phyloP scores from a whole-genome alignment of 2,113 vertebrate genomes.

The Eublepharis macularius region DNA sequence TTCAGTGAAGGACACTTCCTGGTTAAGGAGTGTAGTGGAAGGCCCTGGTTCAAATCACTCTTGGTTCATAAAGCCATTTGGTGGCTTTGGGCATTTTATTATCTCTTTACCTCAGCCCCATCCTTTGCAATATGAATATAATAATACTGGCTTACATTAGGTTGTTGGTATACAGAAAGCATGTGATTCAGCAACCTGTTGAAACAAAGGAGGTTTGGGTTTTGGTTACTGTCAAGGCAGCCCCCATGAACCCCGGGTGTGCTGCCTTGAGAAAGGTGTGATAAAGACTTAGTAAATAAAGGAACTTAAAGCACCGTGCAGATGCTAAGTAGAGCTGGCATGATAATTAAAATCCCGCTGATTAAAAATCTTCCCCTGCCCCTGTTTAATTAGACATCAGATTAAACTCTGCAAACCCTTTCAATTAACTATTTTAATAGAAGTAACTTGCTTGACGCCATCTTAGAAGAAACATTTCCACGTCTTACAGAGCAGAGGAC shows the following conservation, averaged over 20 bases:
- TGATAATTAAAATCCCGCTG: not conserved
- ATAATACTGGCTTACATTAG: not conserved
- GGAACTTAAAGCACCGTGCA: too few species aligned
- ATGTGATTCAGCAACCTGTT: too few species aligned
- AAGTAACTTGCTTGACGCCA: not conserved
- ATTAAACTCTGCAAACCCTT: not conserved
- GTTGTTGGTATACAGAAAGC: not conserved
- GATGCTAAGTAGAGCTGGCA: not conserved
- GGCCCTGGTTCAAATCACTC: not conserved
- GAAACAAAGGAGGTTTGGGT: too few species aligned
- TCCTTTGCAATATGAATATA: not conserved
- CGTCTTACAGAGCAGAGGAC: not conserved
- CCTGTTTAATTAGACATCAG: not conserved
- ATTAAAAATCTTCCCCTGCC: not conserved
- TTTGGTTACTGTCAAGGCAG: too few species aligned
- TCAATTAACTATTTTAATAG: not conserved
- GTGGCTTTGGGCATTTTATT: not conserved
- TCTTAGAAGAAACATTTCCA: not conserved
- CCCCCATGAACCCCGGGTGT: too few species aligned
- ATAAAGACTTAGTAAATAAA: too few species aligned
- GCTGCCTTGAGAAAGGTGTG: too few species aligned
- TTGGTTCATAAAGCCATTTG: not conserved
- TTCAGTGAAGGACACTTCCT: not conserved
- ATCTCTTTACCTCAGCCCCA: not conserved
- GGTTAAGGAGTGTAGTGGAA: too few species aligned